Conservation (phyloP, 2,797 vertebrate genomes). For the Anguilla megastoma region DNA sequence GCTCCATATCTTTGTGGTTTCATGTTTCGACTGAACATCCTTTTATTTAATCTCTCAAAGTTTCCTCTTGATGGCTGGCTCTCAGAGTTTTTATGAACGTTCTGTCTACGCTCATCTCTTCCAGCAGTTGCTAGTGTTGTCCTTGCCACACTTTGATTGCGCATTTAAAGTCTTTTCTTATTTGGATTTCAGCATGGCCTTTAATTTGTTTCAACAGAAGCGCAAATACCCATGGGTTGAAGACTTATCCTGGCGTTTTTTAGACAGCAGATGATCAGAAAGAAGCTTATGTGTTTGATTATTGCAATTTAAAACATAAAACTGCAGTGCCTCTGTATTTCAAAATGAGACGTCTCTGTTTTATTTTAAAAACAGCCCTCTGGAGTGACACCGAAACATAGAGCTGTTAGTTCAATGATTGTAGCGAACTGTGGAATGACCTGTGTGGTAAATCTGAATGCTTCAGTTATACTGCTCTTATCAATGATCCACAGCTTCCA, state of each 20-base stretch:
- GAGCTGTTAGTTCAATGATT: slow-evolving; percentile 37
- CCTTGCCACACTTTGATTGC: background rate
- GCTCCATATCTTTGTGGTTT: background rate
- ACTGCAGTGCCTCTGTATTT: slow-evolving; percentile 12
- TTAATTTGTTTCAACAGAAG: slow-evolving; percentile 19
- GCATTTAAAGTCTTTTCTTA: background rate
- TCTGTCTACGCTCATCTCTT: background rate
- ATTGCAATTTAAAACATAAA: background rate
- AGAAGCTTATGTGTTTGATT: background rate
- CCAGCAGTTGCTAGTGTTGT: background rate
- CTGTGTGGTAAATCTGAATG: slow-evolving; percentile 33
- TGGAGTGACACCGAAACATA: slow-evolving; percentile 26
- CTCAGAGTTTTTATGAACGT: background rate
- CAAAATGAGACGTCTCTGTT: background rate
- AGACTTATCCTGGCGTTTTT: background rate
- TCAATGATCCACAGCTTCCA: slow-evolving; percentile 31
- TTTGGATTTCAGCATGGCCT: background rate
- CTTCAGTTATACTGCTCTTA: slow-evolving; percentile 34
- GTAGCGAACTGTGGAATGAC: slow-evolving; percentile 37
- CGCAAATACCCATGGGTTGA: background rate
- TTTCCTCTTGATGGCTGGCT: background rate
- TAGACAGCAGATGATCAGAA: slow-evolving; percentile 30
- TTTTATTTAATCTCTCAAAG: slow-evolving; percentile 11
- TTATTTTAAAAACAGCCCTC: background rate
- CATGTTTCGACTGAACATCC: background rate